phyloP scores from a whole-genome alignment of 1,140 invertebrate species.

The Helicoverpa armigera region DNA sequence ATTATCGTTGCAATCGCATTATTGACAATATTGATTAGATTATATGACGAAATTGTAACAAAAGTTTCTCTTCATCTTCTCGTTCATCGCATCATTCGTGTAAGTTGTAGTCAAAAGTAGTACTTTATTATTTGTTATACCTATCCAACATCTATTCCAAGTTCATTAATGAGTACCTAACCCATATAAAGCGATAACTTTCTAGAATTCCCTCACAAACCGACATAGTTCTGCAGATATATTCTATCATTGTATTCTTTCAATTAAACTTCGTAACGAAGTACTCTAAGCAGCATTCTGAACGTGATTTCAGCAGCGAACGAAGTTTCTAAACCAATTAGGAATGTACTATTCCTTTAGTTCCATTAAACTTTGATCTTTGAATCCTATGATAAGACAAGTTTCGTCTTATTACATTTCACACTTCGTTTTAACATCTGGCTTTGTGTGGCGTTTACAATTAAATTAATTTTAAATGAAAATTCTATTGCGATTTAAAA shows the following conservation, averaged over 20 bases:
- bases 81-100: no score
- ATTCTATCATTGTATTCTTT: constrained; percentile 38
- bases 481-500: neutral
- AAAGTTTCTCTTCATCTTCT: no score
- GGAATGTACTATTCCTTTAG: constrained; percentile 40
- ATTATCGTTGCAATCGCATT: no score
- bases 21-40: no score
- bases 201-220: neutral
- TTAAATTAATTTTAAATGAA: constrained; percentile 10
- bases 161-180: no score
- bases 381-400: constrained; percentile 41
- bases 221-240: neutral
- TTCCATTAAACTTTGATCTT: constrained; percentile 45
- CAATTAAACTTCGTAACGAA: constrained; percentile 52
- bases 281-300: constrained; percentile 17
- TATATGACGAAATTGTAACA: no score
- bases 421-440: constrained; percentile 10
- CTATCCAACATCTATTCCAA: no score
- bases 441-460: constrained; percentile 3
- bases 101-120: no score
- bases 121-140: no score
- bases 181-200: neutral
- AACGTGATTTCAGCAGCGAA: constrained; percentile 44
- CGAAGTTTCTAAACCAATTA: constrained; percentile 50
- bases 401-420: constrained; percentile 46